A percentile compares a stretch with the other conserved stretches of the same genome.
Conservation (phyloP, 2,797 vertebrate species). For the Cossypha dichroa region DNA sequence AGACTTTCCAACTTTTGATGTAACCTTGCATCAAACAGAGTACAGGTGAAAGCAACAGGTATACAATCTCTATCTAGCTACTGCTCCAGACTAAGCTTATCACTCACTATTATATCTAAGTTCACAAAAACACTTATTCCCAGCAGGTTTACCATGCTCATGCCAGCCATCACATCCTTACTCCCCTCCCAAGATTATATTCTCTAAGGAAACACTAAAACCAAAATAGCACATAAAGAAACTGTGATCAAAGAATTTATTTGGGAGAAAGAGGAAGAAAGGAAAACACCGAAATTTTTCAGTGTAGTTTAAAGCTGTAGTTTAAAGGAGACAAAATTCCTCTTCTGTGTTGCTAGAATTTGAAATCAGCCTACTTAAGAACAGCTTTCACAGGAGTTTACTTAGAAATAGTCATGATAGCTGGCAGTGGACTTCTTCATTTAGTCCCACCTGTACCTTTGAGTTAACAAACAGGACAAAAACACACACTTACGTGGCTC, state of each 20-base stretch:
- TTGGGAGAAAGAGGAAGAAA: neutral
- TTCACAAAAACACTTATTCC: neutral
- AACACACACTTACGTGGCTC: conserved; percentile 76
- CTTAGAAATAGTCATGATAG: neutral
- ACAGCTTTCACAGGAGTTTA: neutral
- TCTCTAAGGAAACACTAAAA: neutral
- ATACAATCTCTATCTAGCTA: neutral
- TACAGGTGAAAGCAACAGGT: neutral
- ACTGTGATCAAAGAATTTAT: neutral
- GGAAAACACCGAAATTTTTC: neutral
- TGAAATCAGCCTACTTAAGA: neutral
- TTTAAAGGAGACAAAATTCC: neutral
- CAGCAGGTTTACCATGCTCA: neutral
- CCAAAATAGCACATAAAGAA: neutral
- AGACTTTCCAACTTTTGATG: neutral
- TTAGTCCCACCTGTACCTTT: neutral
- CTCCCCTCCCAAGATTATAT: neutral
- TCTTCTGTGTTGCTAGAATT: neutral
- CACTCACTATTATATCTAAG: neutral
- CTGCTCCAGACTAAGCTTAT: neutral
- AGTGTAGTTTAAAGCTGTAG: neutral
- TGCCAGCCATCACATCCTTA: neutral
- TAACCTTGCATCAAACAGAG: neutral
- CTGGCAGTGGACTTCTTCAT: neutral
- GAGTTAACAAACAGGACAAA: neutral